Base-by-base conservation (phyloP, 1,140 invertebrate species). In the Drosophila funebris region DNA sequence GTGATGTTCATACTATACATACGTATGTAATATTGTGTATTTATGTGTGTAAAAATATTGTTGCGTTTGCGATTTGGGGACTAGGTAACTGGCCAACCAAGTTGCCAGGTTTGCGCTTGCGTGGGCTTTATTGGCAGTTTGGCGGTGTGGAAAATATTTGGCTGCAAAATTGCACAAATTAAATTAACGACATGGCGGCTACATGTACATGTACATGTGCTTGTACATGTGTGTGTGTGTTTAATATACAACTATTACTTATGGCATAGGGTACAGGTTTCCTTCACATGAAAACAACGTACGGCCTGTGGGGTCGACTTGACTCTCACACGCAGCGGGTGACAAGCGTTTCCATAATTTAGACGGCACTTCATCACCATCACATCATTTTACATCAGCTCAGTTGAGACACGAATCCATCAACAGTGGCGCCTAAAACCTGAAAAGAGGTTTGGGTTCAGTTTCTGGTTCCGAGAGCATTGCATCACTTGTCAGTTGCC, bases 71-170 rank as follows among this genome's bases (percentile, higher is more conserved):
- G 54, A 52, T 56, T 63, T 48, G 29, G 31, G 18, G 36, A 31
- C 33, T 78, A 63, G 76, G 54, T 60, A 64, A 67, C 62, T 60
- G 56, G 57, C 81, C 82, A 85, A 85, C 82, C 82, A 88, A 82
- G 73, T 63, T 50, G 66, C 58, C 82, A 66, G 74, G 78, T 76
- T 83, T 74, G 75, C 79, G 54, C 70, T 78, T 78, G 83, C 83
- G 79, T 88, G 79, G 83, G 83, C 84, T 87, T 88, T 87, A 88
- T 88, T 88, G 83, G 83, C 83, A 89, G 83, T 79, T 83, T 72
- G 78, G 60, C 67, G 54, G 80, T 88, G 83, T 87, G 82, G 82
- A 88, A 87, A 88, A 87, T 89, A 87, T 87, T 88, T 87, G 78
- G 71, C 83, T 71, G 79, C 56, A 87, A 85, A 82, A 85, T 87